Evolutionary conservation across 2,797 vertebrate species (phyloP), one percentile per base, ranked within the genome.

Genomic region (Chelon labrosus): DNA sequence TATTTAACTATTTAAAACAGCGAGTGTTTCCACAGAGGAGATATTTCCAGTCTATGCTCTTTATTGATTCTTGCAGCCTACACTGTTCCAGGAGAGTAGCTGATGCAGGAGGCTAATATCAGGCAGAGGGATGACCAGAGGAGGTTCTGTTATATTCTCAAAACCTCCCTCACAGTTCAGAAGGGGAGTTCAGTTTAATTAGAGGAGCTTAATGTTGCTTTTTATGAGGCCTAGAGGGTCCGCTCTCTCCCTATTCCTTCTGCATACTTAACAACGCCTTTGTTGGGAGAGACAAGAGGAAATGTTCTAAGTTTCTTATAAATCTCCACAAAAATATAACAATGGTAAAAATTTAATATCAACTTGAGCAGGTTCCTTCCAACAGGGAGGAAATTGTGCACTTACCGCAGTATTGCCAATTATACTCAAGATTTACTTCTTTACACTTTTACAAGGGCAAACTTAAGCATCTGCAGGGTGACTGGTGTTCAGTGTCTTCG

Each of bases 121-220:
- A 72, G 52, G 22, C 65, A 52, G 25, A 60, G n/a, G 12, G 31
- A 69, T 35, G 49, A 77, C 65, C 65, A 3, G 44, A 78, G 53
- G 73, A 78, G 31, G 31, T 57, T 71, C 20, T 54, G 58, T 78
- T 71, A 70, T 64, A 31, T 70, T 83, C 62, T 61, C 14, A 54
- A 70, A 73, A 72, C 70, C 50, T 77, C 13, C 70, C 50, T 77
- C 13, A 46, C 57, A 77, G 55, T 67, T 69, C 17, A 20, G 50
- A 80, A 81, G 53, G 22, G 59, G 63, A 82, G 73, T 67, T 70
- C 46, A 70, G 64, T 89, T 87, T 86, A 88, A 90, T 88, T 83
- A 90, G 52, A 72, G 47, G 53, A 74, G 57, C 75, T 81, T 68
- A 83, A 80, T 77, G 72, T 74, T 57, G 60, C 75, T 73, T 85